These are phyloP conservation scores for Osmerus eperlanus DNA, from an alignment of 2,113 vertebrate genomes.

Conservation along the genomic window DNA sequence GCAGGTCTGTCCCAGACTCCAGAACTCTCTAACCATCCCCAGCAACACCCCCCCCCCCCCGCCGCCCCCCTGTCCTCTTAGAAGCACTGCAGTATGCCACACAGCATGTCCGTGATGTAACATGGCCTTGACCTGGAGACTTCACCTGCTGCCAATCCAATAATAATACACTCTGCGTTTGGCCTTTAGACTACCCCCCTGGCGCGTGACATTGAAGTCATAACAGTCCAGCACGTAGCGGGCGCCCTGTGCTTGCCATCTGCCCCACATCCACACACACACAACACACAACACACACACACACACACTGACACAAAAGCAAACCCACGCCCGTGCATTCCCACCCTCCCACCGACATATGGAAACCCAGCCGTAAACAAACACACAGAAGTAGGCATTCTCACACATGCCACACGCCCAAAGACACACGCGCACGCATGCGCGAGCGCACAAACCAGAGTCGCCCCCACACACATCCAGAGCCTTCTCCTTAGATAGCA, in stretches of 20 bases:
- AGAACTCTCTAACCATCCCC: no score
- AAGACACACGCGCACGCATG: background rate
- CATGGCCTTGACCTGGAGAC: slow-evolving; percentile 24
- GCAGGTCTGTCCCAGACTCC: no score
- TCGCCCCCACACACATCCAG: background rate
- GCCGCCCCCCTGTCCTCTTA: no score
- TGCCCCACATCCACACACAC: background rate
- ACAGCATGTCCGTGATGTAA: background rate
- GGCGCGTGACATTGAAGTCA: background rate
- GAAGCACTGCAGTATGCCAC: background rate
- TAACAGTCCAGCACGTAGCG: background rate
- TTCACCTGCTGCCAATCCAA: background rate
- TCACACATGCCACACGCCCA: background rate
- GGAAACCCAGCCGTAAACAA: background rate
- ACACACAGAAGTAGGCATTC: background rate
- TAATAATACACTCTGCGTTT: slow-evolving; percentile 15
- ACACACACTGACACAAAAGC: background rate
- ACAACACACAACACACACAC: background rate
- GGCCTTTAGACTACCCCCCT: background rate
- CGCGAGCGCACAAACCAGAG: background rate
- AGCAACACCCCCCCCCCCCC: no score
- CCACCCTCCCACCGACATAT: background rate
- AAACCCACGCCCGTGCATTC: no score
- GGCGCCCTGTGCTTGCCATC: slow-evolving; percentile 3
- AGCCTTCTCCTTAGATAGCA: slow-evolving; percentile 10